Base-by-base conservation (phyloP, 1,140 invertebrate genomes). In the Zaprionus capensis region DNA sequence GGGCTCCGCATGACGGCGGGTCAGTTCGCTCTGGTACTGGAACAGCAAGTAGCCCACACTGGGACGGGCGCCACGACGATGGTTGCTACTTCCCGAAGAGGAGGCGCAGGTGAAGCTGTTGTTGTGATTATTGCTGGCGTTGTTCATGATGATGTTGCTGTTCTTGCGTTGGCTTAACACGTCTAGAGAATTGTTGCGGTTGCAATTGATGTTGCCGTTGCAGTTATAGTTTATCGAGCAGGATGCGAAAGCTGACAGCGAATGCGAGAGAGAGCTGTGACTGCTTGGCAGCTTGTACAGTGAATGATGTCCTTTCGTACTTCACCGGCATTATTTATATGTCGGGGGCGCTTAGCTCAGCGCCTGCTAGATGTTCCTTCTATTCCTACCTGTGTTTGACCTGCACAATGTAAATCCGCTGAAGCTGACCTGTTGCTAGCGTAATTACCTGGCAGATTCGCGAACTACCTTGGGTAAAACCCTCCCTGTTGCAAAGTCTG, bases 251-350 rank as follows among this genome's bases (percentile, higher is more conserved):
- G 46, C 26, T 34, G 14, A n/a, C 20, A 36, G 46, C 26, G 28
- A 20, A 26, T 46, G 49, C 65, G 56, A 22, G 41, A 5, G 41
- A 44, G 38, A 41, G 71, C 68, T 76, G 81, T 78, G 68, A 72
- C 81, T 80, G 67, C 80, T 78, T 76, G 74, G 84, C 77, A 71
- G 78, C 36, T 66, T 68, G 81, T 57, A 34, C 69, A 70, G 79
- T 91, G 86, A 90, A 90, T 90, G 85, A 90, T 90, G 85, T 91
- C 76, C 86, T 82, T 49, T 62, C 22, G 63, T 68, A 77, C 44
- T 77, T 78, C 67, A 59, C 76, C 76, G 80, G 82, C 78, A 91
- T 85, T 91, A 90, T 90, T 90, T 90, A 90, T 90, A 90, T 84
- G 66, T 67, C 28, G 36, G 71, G 20, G 28, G 83, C 76, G 68